A percentile compares a stretch with the other conserved stretches of the same genome.
Conservation (phyloP, 2,797 vertebrate genomes). For the Cirrhinus molitorella region DNA sequence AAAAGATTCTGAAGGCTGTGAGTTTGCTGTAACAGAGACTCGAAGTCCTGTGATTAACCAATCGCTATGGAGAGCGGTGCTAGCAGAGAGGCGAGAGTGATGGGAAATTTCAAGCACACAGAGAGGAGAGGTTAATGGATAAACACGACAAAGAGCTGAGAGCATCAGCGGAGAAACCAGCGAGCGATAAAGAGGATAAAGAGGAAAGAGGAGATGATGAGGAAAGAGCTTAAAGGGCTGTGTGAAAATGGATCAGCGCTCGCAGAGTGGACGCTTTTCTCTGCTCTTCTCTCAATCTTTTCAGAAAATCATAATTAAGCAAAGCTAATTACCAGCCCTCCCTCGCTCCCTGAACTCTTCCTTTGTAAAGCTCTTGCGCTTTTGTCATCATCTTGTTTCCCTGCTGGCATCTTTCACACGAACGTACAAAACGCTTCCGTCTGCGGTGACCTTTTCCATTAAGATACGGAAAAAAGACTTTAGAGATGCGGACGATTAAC, state of each 20-base stretch:
- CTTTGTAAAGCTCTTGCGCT: conserved; percentile 31
- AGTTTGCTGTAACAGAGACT: not conserved
- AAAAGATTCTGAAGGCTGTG: not conserved
- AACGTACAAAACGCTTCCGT: conserved; percentile 1
- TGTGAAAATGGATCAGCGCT: conserved; percentile 34
- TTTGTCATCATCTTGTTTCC: conserved; percentile 44
- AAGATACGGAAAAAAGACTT: not conserved
- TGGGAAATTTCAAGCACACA: conserved; percentile 17
- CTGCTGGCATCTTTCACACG: conserved; percentile 38
- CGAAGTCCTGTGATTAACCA: not conserved
- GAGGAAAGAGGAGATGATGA: conserved; percentile 28
- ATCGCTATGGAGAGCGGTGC: not conserved
- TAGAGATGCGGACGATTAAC: conserved; percentile 13
- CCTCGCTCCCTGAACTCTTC: conserved; percentile 28
- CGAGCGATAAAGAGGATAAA: conserved; percentile 34
- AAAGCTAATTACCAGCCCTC: conserved; percentile 37
- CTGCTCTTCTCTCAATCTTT: conserved; percentile 46
- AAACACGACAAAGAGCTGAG: conserved; percentile 40
- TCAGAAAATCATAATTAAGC: conserved; percentile 56
- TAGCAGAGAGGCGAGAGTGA: conserved; percentile 17
- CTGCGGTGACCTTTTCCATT: conserved; percentile 26
- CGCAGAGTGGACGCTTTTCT: not conserved
- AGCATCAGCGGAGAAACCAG: conserved; percentile 32
- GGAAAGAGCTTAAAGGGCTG: conserved; percentile 34
- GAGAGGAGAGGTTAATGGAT: conserved; percentile 62